Evolutionary conservation across 2,888 invertebrate species (phyloP).

Genomic region (Patella depressa): DNA sequence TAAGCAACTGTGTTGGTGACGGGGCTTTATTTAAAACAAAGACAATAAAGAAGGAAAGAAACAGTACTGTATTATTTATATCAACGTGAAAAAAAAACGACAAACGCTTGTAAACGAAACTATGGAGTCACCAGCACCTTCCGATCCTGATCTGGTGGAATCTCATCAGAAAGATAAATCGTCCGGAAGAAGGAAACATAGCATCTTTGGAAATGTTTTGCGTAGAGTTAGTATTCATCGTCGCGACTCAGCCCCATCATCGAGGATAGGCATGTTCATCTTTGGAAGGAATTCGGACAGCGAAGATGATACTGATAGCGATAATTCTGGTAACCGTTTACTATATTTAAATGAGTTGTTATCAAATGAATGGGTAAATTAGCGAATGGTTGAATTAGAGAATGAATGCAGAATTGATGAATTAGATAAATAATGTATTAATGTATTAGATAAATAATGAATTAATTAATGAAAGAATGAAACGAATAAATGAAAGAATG

Average conservation of each 20-base stretch:
- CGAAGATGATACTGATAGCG: background rate
- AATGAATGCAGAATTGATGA: background rate
- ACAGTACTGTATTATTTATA: too few species aligned
- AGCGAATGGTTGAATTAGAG: background rate
- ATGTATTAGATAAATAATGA: background rate
- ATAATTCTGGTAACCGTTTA: too few species aligned
- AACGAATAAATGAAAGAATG: background rate
- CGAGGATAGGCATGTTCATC: conserved; percentile 15
- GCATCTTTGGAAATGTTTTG: conserved; percentile 28
- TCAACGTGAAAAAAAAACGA: too few species aligned
- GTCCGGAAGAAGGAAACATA: conserved; percentile 11
- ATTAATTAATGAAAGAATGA: background rate
- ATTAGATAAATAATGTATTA: conserved; percentile 8
- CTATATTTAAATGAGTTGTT: background rate
- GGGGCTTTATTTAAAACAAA: too few species aligned
- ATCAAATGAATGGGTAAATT: background rate
- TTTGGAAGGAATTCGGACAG: conserved; percentile 13
- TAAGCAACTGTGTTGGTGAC: too few species aligned
- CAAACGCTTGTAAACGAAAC: too few species aligned
- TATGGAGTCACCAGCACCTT: too few species aligned
- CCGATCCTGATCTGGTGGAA: too few species aligned
- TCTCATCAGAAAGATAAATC: too few species aligned
- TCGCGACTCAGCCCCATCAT: conserved; percentile 30
- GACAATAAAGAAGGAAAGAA: too few species aligned
- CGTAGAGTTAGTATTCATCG: conserved; percentile 37